A percentile compares a stretch with the other conserved stretches of the same genome.
phyloP scores from a whole-genome alignment of 1,140 invertebrate species.

The Penaeus japonicus region DNA sequence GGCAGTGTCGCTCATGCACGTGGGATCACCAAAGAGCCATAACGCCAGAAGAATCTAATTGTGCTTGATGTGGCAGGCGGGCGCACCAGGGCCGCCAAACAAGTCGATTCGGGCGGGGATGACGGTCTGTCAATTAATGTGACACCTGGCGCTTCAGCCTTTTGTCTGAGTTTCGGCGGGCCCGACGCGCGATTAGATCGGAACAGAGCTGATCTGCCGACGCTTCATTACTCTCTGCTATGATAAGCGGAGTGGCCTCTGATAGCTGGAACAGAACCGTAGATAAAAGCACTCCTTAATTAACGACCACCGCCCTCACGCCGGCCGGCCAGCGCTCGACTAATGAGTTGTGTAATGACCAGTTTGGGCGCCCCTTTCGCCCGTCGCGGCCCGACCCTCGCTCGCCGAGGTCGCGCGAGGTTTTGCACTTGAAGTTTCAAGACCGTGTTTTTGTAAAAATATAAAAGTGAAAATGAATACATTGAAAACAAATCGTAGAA shows the following conservation, averaged over 20 bases:
- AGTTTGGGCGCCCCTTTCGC: neutral
- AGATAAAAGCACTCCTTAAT: conserved; percentile 33
- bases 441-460: too few relatives aligned
- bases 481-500: too few relatives aligned
- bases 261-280: neutral
- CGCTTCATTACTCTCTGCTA: conserved; percentile 22
- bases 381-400: neutral
- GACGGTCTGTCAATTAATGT: neutral
- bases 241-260: conserved; percentile 21
- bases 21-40: too few relatives aligned
- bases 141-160: neutral
- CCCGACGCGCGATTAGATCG: conserved; percentile 4
- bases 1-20: too few relatives aligned
- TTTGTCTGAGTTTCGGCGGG: neutral
- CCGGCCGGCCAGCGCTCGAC: neutral
- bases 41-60: too few relatives aligned
- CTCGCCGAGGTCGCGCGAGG: neutral
- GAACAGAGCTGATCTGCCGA: neutral
- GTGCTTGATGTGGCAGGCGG: too few relatives aligned
- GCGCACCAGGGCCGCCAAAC: too few relatives aligned
- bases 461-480: too few relatives aligned
- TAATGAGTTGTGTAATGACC: conserved; percentile 35
- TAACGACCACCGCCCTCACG: conserved; percentile 7
- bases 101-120: neutral
- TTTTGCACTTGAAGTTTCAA: too few relatives aligned